Conservation (phyloP, 2,888 invertebrate species). For the Orthonevra nobilis region DNA sequence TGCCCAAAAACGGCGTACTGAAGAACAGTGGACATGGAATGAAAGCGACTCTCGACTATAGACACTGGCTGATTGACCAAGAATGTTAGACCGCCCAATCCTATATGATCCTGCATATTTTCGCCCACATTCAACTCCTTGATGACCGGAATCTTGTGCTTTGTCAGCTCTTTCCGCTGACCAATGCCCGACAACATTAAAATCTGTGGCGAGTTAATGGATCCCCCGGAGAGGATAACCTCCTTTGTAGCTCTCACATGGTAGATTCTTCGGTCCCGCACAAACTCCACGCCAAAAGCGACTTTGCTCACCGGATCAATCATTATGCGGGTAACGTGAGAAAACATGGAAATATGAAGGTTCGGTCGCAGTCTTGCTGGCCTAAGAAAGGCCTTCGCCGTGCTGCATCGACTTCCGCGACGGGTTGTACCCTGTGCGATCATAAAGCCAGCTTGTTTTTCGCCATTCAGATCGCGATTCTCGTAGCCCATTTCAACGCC, state of each 20-base stretch:
- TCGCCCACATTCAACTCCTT: constrained; percentile 91
- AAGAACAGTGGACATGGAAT: constrained; percentile 89
- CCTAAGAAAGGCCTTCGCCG: constrained; percentile 92
- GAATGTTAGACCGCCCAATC: constrained; percentile 91
- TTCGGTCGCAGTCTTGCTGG: constrained; percentile 90
- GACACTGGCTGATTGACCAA: constrained; percentile 89
- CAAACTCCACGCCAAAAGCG: constrained; percentile 91
- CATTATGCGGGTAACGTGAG: constrained; percentile 88
- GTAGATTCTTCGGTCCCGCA: constrained; percentile 86
- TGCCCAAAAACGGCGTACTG: constrained; percentile 91
- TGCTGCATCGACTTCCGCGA: constrained; percentile 91
- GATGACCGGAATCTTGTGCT: constrained; percentile 88
- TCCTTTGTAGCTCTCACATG: constrained; percentile 90
- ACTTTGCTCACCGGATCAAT: constrained; percentile 87
- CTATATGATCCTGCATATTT: constrained; percentile 94
- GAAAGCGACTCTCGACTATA: constrained; percentile 89
- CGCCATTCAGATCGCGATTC: constrained; percentile 93
- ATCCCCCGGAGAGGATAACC: constrained; percentile 93
- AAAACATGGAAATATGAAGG: constrained; percentile 90
- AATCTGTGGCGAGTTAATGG: constrained; percentile 95
- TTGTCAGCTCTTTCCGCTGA: constrained; percentile 86
- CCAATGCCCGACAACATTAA: constrained; percentile 96
- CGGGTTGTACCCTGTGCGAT: constrained; percentile 90
- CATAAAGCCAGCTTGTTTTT: constrained; percentile 93
- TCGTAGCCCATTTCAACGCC: constrained; percentile 92